A percentile compares a stretch with the other conserved stretches of the same genome.
phyloP scores from a whole-genome alignment of 2,888 invertebrate genomes.

The Leptura quadrifasciata region DNA sequence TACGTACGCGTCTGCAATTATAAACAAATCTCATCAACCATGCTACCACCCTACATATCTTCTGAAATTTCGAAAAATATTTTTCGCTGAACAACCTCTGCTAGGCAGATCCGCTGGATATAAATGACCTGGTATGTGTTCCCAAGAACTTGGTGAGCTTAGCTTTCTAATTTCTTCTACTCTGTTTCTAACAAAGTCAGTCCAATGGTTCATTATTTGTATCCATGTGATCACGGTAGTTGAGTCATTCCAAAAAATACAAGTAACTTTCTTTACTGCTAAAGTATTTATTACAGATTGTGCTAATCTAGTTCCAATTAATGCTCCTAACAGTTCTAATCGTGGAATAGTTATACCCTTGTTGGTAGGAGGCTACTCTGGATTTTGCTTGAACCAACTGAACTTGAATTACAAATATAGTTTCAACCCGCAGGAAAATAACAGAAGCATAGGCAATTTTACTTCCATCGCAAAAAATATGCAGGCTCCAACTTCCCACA shows the following conservation, averaged over 20 bases:
- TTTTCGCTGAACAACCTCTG: too few species aligned
- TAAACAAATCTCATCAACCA: too few species aligned
- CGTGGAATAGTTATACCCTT: conserved; percentile 10
- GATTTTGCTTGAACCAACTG: conserved; percentile 28
- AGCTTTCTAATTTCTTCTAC: too few species aligned
- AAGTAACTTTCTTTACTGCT: background rate
- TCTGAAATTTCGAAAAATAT: too few species aligned
- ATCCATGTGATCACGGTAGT: too few species aligned
- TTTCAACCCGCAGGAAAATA: conserved; percentile 21
- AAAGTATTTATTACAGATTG: background rate
- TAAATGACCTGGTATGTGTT: too few species aligned
- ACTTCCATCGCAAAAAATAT: conserved; percentile 25
- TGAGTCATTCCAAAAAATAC: background rate
- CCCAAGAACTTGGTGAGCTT: too few species aligned
- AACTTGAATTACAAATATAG: background rate
- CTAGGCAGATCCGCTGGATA: too few species aligned
- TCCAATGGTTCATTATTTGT: too few species aligned
- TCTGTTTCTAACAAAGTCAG: too few species aligned
- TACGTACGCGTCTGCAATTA: too few species aligned
- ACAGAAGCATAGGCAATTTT: conserved; percentile 8
- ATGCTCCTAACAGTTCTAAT: conserved; percentile 23
- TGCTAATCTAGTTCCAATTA: conserved; percentile 31
- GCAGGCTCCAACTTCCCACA: conserved; percentile 1
- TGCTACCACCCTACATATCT: too few species aligned
- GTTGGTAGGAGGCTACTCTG: conserved; percentile 13